phyloP scores from a whole-genome alignment of 2,113 vertebrate species.

The Cheirogaleus medius region DNA sequence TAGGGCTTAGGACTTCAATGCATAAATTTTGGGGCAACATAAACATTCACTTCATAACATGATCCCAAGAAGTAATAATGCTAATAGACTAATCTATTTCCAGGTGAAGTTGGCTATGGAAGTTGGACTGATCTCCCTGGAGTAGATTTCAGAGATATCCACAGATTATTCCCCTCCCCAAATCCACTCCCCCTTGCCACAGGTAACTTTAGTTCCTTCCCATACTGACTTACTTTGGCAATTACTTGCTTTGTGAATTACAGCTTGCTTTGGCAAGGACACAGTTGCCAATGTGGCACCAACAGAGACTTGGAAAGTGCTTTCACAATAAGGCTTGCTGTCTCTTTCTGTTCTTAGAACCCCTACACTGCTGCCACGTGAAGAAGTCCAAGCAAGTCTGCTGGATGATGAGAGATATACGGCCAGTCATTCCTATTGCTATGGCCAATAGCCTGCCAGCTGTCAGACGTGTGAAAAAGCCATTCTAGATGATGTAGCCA shows the following conservation, averaged over 20 bases:
- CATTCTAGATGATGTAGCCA: neutral
- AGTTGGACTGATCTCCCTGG: neutral
- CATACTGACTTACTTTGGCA: neutral
- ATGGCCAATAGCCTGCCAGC: neutral
- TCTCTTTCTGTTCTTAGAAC: neutral
- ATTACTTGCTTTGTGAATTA: neutral
- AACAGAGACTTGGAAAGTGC: conserved; percentile 3
- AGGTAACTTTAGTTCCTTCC: neutral
- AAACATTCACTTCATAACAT: neutral
- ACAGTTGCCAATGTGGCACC: neutral
- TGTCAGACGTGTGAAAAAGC: neutral
- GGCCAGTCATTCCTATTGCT: neutral
- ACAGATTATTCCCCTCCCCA: neutral
- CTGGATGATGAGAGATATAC: neutral
- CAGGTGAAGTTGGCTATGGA: neutral
- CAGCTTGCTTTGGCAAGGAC: neutral
- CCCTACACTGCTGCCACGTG: neutral
- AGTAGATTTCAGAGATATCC: neutral
- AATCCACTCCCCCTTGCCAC: neutral
- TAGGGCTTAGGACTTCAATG: neutral
- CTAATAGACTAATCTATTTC: conserved; percentile 3
- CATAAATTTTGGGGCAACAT: neutral
- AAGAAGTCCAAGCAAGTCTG: neutral
- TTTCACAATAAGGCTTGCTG: neutral
- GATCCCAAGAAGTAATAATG: neutral